These are phyloP conservation scores for Lytechinus variegatus DNA, from an alignment of 35 echinoderm and acorn worm genomes.

Conservation along the genomic window DNA sequence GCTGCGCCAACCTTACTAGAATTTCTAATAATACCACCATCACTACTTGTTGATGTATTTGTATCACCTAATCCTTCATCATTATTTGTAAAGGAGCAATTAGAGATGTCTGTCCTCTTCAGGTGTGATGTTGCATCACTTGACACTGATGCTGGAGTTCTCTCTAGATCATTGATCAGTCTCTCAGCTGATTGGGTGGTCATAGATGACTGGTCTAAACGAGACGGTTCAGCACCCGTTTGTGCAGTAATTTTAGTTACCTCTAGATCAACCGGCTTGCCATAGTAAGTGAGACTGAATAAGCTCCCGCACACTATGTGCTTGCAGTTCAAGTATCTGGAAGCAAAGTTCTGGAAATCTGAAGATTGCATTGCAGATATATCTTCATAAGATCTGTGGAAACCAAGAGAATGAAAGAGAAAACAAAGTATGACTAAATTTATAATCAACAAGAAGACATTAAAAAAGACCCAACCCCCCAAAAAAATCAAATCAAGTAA, in stretches of 20 bases:
- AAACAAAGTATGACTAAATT: background rate
- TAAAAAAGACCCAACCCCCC: too few relatives aligned
- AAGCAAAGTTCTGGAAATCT: constrained; percentile 49
- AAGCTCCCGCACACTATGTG: constrained; percentile 27
- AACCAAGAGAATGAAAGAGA: background rate
- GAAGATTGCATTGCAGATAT: background rate
- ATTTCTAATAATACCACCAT: background rate
- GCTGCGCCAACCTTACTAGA: background rate
- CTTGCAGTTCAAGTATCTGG: constrained; percentile 25
- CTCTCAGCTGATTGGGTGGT: constrained; percentile 24
- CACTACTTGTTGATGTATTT: background rate
- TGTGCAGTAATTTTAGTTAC: background rate
- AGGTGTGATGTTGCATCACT: background rate
- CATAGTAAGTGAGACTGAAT: constrained; percentile 62
- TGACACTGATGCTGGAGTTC: constrained; percentile 35
- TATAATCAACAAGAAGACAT: background rate
- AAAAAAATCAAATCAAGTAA: background rate
- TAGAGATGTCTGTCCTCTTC: constrained; percentile 24
- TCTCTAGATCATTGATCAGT: background rate
- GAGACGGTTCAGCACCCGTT: constrained; percentile 2
- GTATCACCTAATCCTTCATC: constrained; percentile 31
- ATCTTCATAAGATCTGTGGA: constrained; percentile 20
- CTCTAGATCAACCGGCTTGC: constrained; percentile 54
- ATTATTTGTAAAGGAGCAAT: background rate
- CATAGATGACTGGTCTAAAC: constrained; percentile 23